Evolutionary conservation across 2,888 invertebrate species (phyloP).

Genomic region (Philonicus albiceps): DNA sequence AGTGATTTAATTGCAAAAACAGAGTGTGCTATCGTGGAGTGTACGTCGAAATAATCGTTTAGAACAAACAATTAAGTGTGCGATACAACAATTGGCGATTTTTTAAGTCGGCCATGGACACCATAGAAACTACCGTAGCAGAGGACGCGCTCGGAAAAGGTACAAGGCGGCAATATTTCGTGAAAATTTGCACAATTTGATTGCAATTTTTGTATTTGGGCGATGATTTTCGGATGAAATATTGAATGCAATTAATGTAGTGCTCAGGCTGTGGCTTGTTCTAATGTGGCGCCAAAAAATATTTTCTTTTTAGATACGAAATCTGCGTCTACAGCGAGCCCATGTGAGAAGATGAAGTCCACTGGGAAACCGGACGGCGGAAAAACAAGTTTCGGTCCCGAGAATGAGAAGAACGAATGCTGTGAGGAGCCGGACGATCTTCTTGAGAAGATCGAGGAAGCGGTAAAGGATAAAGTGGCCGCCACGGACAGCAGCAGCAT

Average conservation of each 20-base stretch:
- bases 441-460: conserved; percentile 50
- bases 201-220: background rate
- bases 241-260: background rate
- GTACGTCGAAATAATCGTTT: background rate
- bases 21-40: background rate
- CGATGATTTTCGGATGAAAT: background rate
- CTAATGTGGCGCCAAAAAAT: conserved; percentile 12
- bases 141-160: conserved; percentile 45
- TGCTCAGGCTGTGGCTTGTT: background rate
- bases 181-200: background rate
- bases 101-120: conserved; percentile 35
- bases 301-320: conserved; percentile 3
- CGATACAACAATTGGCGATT: background rate
- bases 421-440: conserved; percentile 47
- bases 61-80: background rate
- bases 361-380: conserved; percentile 28
- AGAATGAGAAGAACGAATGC: background rate
- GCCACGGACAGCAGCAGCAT: conserved; percentile 1
- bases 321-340: conserved; percentile 9
- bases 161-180: conserved; percentile 7
- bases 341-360: background rate
- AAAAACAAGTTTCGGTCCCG: conserved; percentile 2
- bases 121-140: conserved; percentile 28
- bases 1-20: conserved; percentile 30
- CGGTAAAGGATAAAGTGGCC: conserved; percentile 47